These are phyloP conservation scores for Colletes latitarsis DNA, from an alignment of 1,140 invertebrate species.

Conservation along the genomic window DNA sequence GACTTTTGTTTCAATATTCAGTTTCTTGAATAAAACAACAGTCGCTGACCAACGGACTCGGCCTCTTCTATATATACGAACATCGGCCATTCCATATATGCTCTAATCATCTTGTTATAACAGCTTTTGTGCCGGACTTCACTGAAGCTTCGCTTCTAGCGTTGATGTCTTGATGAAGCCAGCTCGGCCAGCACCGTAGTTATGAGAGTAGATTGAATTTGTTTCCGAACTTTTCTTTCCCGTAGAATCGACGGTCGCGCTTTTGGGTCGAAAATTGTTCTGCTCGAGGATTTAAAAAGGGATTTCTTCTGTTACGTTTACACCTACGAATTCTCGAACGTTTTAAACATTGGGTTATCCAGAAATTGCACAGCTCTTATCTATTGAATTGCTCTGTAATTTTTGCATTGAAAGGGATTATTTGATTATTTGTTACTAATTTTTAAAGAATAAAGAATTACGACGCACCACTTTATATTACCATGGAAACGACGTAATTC, in stretches of 20 bases:
- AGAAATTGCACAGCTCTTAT: no score
- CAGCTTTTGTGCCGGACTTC: slow-evolving; percentile 14
- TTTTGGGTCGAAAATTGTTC: no score
- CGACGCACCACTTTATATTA: neutral
- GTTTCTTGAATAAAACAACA: slow-evolving; percentile 68
- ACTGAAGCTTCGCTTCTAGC: neutral
- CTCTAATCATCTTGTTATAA: slow-evolving; percentile 41
- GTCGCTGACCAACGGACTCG: slow-evolving; percentile 41
- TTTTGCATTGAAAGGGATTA: no score
- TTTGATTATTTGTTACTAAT: no score
- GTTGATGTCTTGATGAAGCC: slow-evolving; percentile 3
- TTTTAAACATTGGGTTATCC: no score
- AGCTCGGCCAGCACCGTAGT: neutral
- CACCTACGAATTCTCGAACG: no score
- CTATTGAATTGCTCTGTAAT: no score
- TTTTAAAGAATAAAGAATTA: no score
- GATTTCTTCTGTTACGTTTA: no score
- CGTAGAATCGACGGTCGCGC: no score
- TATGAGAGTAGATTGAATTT: slow-evolving; percentile 7
- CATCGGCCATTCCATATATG: neutral
- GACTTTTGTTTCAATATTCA: slow-evolving; percentile 66
- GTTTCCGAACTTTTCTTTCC: neutral
- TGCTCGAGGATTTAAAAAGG: no score
- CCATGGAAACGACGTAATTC: slow-evolving; percentile 5
- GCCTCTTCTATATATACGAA: slow-evolving; percentile 17